Percentiles rank a stretch among this genome's conserved stretches.
These are phyloP conservation scores for Osmerus eperlanus DNA, from an alignment of 2,113 vertebrate genomes.

Conservation along the genomic window DNA sequence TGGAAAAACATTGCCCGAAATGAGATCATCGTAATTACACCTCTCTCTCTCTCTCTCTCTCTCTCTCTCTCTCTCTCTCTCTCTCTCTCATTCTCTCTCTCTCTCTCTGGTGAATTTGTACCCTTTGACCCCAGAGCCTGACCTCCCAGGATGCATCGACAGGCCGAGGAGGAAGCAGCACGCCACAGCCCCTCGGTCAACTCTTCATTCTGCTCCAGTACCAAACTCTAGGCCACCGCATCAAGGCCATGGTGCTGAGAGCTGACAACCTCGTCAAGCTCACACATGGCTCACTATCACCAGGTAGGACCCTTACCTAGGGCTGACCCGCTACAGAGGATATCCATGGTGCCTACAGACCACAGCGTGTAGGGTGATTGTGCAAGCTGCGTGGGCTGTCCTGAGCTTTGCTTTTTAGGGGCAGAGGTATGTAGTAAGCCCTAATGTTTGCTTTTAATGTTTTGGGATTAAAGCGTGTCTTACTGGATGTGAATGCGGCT, in stretches of 20 bases:
- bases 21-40: not conserved
- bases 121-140: conserved; percentile 48
- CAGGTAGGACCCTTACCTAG: conserved; percentile 55
- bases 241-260: conserved; percentile 71
- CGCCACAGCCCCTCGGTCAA: conserved; percentile 43
- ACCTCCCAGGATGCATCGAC: conserved; percentile 26
- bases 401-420: conserved; percentile 37
- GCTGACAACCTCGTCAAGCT: conserved; percentile 60
- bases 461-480: conserved; percentile 68
- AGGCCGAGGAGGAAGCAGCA: not conserved
- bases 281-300: not conserved
- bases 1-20: too few relatives aligned
- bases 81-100: conserved; percentile 10
- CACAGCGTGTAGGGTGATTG: conserved; percentile 18
- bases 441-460: conserved; percentile 71
- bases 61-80: conserved; percentile 9
- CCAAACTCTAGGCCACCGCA: conserved; percentile 56
- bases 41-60: conserved; percentile 18
- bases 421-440: conserved; percentile 56
- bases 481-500: conserved; percentile 50
- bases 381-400: conserved; percentile 22
- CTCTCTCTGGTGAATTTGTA: conserved; percentile 23
- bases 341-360: conserved; percentile 4
- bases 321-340: not conserved
- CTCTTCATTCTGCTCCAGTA: conserved; percentile 72